Evolutionary conservation across 2,797 vertebrate genomes (phyloP).

Genomic region (Delichon dasypus): DNA sequence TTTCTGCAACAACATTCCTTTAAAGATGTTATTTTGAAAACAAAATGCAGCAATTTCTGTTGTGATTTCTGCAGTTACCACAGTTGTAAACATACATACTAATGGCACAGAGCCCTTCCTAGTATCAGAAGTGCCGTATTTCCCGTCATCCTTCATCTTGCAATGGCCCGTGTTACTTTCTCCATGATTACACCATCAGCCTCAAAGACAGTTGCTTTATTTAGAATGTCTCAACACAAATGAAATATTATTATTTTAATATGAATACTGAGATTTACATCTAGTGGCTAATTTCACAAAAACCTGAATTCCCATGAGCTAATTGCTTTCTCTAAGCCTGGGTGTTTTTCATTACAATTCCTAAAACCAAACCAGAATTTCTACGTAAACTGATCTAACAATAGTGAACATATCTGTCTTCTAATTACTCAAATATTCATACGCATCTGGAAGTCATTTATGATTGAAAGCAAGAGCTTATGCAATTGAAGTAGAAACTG

Average conservation of each 20-base stretch:
- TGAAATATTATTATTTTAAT: background rate
- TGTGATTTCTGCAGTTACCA: background rate
- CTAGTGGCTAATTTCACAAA: background rate
- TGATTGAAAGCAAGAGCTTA: background rate
- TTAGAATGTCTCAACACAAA: background rate
- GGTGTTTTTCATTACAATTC: background rate
- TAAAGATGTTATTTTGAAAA: conserved; percentile 10
- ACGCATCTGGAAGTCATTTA: background rate
- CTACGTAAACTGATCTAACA: background rate
- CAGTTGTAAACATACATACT: background rate
- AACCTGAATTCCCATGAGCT: background rate
- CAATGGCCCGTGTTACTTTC: background rate
- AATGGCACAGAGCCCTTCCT: background rate
- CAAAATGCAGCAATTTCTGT: conserved; percentile 23
- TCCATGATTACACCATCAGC: background rate
- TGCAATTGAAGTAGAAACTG: background rate
- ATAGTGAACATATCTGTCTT: background rate
- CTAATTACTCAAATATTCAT: background rate
- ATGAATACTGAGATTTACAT: background rate
- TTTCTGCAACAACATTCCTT: conserved; percentile 14
- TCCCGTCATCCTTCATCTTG: background rate
- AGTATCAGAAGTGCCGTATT: background rate
- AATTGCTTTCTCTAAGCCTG: background rate
- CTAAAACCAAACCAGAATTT: background rate
- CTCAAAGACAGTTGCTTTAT: background rate